phyloP scores from a whole-genome alignment of 2,888 invertebrate species.

The Drosophila dives region DNA sequence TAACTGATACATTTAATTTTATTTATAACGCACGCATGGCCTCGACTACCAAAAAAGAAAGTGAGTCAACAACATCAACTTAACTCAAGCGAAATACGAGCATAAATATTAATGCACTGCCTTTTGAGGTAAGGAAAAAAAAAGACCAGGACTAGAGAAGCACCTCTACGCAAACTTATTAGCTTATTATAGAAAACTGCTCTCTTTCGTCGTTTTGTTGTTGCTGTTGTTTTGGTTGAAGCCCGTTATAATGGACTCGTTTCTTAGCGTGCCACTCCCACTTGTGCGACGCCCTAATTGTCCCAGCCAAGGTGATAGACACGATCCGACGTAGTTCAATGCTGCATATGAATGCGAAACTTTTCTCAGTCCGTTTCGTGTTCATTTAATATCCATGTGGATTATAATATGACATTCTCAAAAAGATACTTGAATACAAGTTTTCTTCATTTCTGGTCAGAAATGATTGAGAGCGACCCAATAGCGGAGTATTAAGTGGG shows the following conservation, averaged over 20 bases:
- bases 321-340: conserved; percentile 31
- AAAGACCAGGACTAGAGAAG: conserved; percentile 16
- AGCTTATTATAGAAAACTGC: conserved; percentile 79
- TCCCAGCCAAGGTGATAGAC: conserved; percentile 36
- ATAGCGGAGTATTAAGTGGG: conserved; percentile 74
- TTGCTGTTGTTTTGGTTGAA: conserved; percentile 27
- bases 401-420: conserved; percentile 55
- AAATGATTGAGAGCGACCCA: conserved; percentile 66
- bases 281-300: conserved; percentile 41
- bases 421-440: conserved; percentile 38
- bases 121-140: conserved; percentile 17
- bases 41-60: conserved; percentile 27
- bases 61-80: conserved; percentile 15
- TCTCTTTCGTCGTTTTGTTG: conserved; percentile 32
- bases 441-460: conserved; percentile 48
- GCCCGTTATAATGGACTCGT: conserved; percentile 51
- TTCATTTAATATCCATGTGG: conserved; percentile 68
- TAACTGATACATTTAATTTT: conserved; percentile 76
- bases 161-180: conserved; percentile 78
- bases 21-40: conserved; percentile 75
- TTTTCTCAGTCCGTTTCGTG: conserved; percentile 30
- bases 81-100: conserved; percentile 48
- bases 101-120: conserved; percentile 77
- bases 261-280: conserved; percentile 8
- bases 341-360: conserved; percentile 69